A percentile compares a stretch with the other conserved stretches of the same genome.
phyloP scores from a whole-genome alignment of 2,797 vertebrate genomes.

The Sternotherus odoratus region DNA sequence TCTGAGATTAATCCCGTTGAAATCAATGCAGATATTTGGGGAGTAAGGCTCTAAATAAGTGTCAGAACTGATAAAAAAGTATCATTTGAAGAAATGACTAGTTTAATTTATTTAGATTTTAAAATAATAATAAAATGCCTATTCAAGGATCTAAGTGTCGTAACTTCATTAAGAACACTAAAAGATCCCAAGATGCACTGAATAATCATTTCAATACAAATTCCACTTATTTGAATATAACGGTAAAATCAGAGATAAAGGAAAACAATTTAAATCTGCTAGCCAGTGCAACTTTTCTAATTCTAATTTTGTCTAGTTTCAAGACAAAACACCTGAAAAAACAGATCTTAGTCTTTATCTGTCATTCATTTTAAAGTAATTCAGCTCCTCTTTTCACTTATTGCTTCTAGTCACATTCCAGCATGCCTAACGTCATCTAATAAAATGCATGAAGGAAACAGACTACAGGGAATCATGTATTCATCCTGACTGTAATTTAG shows the following conservation, averaged over 20 bases:
- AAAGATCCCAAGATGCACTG: not conserved
- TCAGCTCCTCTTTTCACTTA: conserved; percentile 26
- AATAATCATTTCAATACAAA: not conserved
- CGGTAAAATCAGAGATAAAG: not conserved
- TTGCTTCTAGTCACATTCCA: not conserved
- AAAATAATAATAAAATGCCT: not conserved
- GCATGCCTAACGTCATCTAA: not conserved
- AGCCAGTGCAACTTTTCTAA: not conserved
- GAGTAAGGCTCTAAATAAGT: not conserved
- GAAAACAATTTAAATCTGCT: not conserved
- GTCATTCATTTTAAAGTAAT: conserved; percentile 9
- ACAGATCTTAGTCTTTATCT: conserved; percentile 4
- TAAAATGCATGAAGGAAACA: not conserved
- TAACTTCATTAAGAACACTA: not conserved
- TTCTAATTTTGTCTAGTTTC: accelerated
- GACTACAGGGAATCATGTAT: conserved; percentile 13
- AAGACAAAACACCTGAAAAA: not conserved
- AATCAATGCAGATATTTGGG: not conserved
- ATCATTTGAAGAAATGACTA: not conserved
- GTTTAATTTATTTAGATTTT: not conserved
- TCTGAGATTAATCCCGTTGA: not conserved
- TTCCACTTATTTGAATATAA: not conserved
- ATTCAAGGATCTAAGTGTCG: not conserved
- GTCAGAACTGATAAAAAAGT: not conserved
- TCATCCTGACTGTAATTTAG: not conserved